These are phyloP conservation scores for Ceratina calcarata DNA, from an alignment of 1,140 invertebrate genomes.

Conservation along the genomic window DNA sequence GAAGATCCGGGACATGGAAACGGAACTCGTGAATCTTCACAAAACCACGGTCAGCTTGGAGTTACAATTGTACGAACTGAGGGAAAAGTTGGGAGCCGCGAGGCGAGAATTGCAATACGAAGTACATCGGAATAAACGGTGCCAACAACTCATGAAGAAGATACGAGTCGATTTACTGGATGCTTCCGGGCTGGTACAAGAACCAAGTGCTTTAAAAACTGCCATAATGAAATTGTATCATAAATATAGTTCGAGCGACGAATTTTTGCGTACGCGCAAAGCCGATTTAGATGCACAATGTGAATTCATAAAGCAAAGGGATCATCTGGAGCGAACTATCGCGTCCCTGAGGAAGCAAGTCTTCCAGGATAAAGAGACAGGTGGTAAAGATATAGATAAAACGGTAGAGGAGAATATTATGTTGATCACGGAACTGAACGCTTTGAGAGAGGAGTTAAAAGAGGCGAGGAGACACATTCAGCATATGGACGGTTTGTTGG, in stretches of 20 bases:
- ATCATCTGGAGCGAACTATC: conserved; percentile 89
- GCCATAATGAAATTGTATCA: conserved; percentile 88
- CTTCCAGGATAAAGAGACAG: conserved; percentile 73
- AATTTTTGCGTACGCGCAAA: conserved; percentile 83
- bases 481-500: conserved; percentile 87
- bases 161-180: conserved; percentile 90
- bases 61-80: conserved; percentile 86
- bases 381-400: conserved; percentile 77
- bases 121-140: conserved; percentile 82
- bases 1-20: conserved; percentile 88
- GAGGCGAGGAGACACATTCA: conserved; percentile 82
- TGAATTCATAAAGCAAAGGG: conserved; percentile 89
- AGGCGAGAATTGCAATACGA: conserved; percentile 87
- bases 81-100: conserved; percentile 87
- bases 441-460: conserved; percentile 85
- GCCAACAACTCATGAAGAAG: conserved; percentile 85
- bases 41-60: conserved; percentile 85
- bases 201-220: conserved; percentile 88
- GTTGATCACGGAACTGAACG: conserved; percentile 88
- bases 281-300: conserved; percentile 87
- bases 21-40: conserved; percentile 86
- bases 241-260: conserved; percentile 87
- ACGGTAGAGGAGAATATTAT: conserved; percentile 87
- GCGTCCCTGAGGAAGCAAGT: conserved; percentile 83
- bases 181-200: conserved; percentile 87